Evolutionary conservation across 2,797 vertebrate genomes (phyloP), one percentile per base, ranked within the genome.

Genomic region (Poecilia picta): DNA sequence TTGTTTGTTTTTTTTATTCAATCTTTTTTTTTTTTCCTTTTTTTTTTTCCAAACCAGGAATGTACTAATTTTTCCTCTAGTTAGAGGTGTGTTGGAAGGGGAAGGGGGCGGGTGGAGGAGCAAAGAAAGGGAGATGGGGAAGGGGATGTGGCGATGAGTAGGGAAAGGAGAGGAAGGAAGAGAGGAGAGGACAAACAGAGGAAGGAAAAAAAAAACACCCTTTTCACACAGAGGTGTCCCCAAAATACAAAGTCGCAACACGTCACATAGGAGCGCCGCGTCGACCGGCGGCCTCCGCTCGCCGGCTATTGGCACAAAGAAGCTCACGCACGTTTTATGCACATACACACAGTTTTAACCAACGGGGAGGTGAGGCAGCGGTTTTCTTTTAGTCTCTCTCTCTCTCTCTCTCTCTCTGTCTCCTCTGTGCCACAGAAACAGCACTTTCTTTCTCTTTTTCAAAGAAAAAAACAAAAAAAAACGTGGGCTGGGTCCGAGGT

Each of bases 1-100:
- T 93, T 93, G 90, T 94, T 92, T 93, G 82, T 87, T 95, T 95
- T 96, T 96, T 95, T 96, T 95, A 96, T 94, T 95, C 93, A 95
- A 95, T 93, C 88, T 94, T 95, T 95, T 95, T 96, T 95, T 96
- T 95, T 96, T 94, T 95, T 41, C 41, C 92, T 92, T 89, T 94
- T 95, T 95, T 94, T 90, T 93, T 95, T 94, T 95, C 93, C 95
- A 95, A 96, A 96, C 92, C 93, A 94, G 96, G 96, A 96, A 96
- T 96, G 96, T 96, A 95, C 94, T 96, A 94, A 92, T 95, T 94
- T 94, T 94, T 93, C 90, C 92, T 93, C 91, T 94, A 89, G 89
- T 91, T 92, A 91, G 94, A 95, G 91, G 91, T 91, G 93, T 91
- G 94, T 93, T 85, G 82, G 83, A 66, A 71, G 76, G 43, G 70